Evolutionary conservation across 1,140 invertebrate genomes (phyloP), one percentile per base, ranked within the genome.

Genomic region (Proales similis): DNA sequence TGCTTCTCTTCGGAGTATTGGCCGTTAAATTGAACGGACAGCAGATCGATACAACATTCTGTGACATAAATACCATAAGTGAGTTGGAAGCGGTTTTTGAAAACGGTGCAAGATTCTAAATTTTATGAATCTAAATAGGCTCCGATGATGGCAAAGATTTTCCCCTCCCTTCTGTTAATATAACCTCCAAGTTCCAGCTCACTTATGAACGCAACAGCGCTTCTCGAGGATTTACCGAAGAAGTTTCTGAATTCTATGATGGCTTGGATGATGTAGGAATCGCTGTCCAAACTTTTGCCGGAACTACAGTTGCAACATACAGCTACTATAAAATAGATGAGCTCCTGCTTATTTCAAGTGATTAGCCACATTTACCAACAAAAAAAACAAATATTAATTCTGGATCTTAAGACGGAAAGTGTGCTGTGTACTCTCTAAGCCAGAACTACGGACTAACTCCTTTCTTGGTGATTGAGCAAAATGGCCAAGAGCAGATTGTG

Each of bases 281-380:
- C 27, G 39, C 51, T 17, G 45, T 57, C 27, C 39, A 57, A 9
- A 57, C 51, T n/a, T 57, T 57, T 57, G 7, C 12, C 1, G 51
- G 51, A 1, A 36, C 39, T 42, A 57, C 27, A 9, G 7, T 57
- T 11, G 39, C 29, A 36, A 57, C 51, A 14, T 57, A 57, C 27
- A 57, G 51, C 30, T 57, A 57, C 12, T 57, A 57, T 42, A 42
- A 57, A 29, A 36, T 42, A 57, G 45, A 57, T 57, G 51, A 57
- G 45, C 36, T 57, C 19, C 36, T 57, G 4, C 9, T 57, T 30
- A 29, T 57, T 43, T 2, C 14, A 42, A 42, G 51, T n/a, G n/a
- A n/a, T n/a, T n/a, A n/a, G n/a, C n/a, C n/a, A n/a, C n/a, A n/a
- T n/a, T n/a, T 57, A 42, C 4, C 24, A 6, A 39, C 3, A 9